Percentiles rank a stretch among this genome's conserved stretches.
phyloP scores from a whole-genome alignment of 2,888 invertebrate genomes.

The Bellardia pandia region DNA sequence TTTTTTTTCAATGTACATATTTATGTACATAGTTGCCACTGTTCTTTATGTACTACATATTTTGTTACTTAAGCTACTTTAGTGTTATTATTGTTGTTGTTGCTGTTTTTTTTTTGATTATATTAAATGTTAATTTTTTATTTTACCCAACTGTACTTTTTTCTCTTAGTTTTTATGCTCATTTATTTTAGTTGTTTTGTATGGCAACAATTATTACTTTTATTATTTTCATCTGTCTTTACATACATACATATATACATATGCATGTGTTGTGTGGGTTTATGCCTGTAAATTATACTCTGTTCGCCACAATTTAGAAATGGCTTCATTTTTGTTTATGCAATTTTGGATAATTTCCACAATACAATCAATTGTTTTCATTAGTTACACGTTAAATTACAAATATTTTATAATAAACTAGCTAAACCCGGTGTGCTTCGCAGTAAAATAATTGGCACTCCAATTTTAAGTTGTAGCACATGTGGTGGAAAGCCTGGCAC shows the following conservation, averaged over 20 bases:
- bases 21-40: conserved; percentile 5
- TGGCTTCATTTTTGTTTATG: background rate
- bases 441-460: too few species aligned
- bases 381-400: background rate
- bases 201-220: conserved; percentile 25
- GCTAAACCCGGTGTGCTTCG: too few species aligned
- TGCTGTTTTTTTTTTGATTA: conserved; percentile 59
- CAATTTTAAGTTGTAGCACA: too few species aligned
- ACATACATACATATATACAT: too few species aligned
- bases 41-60: conserved; percentile 24
- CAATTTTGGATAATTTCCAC: background rate
- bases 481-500: too few species aligned
- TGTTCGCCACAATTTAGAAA: conserved; percentile 4
- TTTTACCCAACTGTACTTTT: conserved; percentile 69
- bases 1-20: background rate
- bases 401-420: background rate
- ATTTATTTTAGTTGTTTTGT: conserved; percentile 31
- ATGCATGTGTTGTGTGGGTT: background rate
- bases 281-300: conserved; percentile 8
- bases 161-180: conserved; percentile 33
- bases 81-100: conserved; percentile 37
- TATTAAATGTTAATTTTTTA: conserved; percentile 67
- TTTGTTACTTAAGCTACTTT: conserved; percentile 50
- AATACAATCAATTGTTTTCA: background rate
- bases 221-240: background rate